Evolutionary conservation across 2,797 vertebrate species (phyloP), one percentile per base, ranked within the genome.

Genomic region (Protonibea diacanthus): DNA sequence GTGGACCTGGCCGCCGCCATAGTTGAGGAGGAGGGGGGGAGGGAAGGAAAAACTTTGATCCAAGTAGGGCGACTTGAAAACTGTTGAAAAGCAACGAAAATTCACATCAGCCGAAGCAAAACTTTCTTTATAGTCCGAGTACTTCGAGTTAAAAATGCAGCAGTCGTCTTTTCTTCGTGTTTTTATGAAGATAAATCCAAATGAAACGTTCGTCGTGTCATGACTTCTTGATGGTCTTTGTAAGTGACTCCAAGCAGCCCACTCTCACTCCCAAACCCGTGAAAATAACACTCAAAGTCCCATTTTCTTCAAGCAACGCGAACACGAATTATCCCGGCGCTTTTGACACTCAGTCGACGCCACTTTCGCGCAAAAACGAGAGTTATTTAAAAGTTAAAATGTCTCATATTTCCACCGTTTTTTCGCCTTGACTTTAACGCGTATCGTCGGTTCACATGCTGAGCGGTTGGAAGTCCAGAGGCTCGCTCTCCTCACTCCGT

Each of bases 211-310:
- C 85, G 85, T 81, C 91, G 87, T 81, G 90, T 91, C 93, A 94
- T 93, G 93, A 94, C 93, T 94, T 90, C 93, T 93, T 84, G 84
- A 92, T 84, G 88, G 89, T 94, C 92, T 94, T 94, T 94, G 93
- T 93, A 93, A 92, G 89, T 91, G 89, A 93, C 87, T 93, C 89
- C 86, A 70, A 83, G 85, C 89, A 86, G 87, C 88, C 89, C 86
- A 82, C 85, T 90, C 85, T 90, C 81, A 67, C 81, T 86, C 84
- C 71, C 65, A 29, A 18, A 72, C 65, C 56, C 47, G 27, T 57
- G 38, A 44, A 86, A 89, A 83, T 18, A 40, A 2, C 75, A 23
- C 61, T 64, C 12, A 58, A 49, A 80, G 59, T 81, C 73, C 71
- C 29, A 63, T 80, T 76, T 83, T 62, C 63, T 48, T 3, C 0